A percentile compares a stretch with the other conserved stretches of the same genome.
Conservation (phyloP, 2,888 invertebrate species). For the Himalopsyche japonica region DNA sequence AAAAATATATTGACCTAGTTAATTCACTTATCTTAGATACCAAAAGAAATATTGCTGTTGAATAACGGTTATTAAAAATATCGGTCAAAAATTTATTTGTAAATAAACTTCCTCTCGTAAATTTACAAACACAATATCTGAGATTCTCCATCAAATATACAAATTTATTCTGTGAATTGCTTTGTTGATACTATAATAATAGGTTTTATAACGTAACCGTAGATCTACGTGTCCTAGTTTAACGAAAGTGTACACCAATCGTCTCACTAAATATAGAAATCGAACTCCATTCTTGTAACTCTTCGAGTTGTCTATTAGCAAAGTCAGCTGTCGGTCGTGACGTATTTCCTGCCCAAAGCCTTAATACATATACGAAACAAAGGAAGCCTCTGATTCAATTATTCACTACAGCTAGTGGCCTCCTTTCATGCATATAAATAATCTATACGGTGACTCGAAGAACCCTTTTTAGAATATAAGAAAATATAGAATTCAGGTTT, state of each 20-base stretch:
- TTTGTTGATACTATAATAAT: neutral
- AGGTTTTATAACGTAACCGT: neutral
- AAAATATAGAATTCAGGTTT: neutral
- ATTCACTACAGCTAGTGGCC: slow-evolving; percentile 19
- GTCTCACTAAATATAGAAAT: slow-evolving; percentile 19
- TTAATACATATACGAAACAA: slow-evolving; percentile 15
- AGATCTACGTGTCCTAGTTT: neutral
- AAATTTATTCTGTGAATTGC: neutral
- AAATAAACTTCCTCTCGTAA: too few species aligned
- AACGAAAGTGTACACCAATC: neutral
- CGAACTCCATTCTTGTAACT: neutral
- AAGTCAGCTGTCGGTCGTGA: slow-evolving; percentile 2
- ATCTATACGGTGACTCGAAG: neutral
- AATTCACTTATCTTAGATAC: too few species aligned
- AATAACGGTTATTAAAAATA: too few species aligned
- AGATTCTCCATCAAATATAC: too few species aligned
- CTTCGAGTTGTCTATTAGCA: slow-evolving; percentile 28
- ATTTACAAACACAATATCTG: too few species aligned
- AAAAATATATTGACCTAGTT: too few species aligned
- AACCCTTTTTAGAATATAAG: neutral
- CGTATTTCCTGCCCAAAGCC: slow-evolving; percentile 3
- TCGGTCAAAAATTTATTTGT: too few species aligned
- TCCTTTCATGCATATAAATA: slow-evolving; percentile 30
- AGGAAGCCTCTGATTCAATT: slow-evolving; percentile 19
- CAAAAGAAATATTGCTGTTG: too few species aligned